Conservation (phyloP, 2,888 invertebrate species). For the Melanophora roralis region DNA sequence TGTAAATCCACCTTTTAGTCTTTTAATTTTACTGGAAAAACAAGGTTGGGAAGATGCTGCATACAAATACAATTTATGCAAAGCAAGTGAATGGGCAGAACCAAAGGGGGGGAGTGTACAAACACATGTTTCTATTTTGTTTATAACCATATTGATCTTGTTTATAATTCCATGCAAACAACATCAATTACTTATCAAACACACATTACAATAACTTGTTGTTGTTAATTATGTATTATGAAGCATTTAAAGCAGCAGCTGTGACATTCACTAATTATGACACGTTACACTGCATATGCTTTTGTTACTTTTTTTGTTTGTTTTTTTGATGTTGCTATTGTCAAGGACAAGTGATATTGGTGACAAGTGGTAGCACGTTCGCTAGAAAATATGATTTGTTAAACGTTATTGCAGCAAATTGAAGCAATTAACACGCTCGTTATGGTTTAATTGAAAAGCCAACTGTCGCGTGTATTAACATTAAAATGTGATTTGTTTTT, state of each 20-base stretch:
- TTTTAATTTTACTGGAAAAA: constrained; percentile 1
- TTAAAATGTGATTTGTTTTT: constrained; percentile 44
- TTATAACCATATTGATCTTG: constrained; percentile 15
- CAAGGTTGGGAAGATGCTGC: not conserved
- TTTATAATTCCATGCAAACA: not conserved
- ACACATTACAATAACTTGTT: not conserved
- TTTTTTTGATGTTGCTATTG: not conserved
- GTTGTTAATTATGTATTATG: not conserved
- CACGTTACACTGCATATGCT: constrained; percentile 53
- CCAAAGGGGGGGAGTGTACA: constrained; percentile 28
- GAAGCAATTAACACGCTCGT: constrained; percentile 63
- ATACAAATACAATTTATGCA: not conserved
- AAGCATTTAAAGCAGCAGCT: constrained; percentile 20
- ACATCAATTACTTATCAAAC: too few species aligned
- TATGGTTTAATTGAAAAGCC: constrained; percentile 63
- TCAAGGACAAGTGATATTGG: constrained; percentile 30
- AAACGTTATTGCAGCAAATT: constrained; percentile 55
- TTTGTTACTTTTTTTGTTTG: not conserved
- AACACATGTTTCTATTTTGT: constrained; percentile 52
- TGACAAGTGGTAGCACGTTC: not conserved
- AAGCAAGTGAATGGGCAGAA: not conserved
- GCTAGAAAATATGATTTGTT: not conserved
- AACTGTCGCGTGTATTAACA: constrained; percentile 62
- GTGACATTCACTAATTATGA: constrained; percentile 56
- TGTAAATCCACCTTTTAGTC: constrained; percentile 43